These are phyloP conservation scores for Mus minutoides DNA, from an alignment of 2,797 vertebrate genomes.

Conservation along the genomic window DNA sequence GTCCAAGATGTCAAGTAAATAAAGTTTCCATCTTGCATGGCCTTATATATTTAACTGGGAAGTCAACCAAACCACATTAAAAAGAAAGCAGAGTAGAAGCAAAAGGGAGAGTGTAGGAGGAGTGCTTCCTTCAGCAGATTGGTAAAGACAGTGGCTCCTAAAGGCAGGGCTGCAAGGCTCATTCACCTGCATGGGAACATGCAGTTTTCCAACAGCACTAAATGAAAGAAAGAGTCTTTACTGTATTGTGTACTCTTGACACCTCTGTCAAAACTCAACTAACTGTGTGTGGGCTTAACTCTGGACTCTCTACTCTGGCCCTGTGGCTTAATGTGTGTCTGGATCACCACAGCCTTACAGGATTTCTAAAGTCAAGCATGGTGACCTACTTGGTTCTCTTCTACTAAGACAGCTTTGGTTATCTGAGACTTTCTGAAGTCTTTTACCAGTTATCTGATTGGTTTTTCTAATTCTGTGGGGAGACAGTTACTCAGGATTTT, in stretches of 20 bases:
- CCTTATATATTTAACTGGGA: background rate
- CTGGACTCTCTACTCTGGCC: background rate
- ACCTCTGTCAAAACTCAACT: background rate
- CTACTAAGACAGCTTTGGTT: background rate
- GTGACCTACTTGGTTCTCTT: no score
- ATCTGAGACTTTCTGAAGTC: background rate
- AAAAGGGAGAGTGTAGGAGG: accelerated
- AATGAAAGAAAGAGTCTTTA: background rate
- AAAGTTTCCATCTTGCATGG: background rate
- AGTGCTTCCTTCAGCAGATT: background rate
- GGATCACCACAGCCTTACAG: background rate
- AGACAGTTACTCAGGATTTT: background rate
- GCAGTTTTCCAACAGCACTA: background rate
- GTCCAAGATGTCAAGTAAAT: background rate
- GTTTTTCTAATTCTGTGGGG: background rate
- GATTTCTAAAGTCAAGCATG: background rate
- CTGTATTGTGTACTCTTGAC: background rate
- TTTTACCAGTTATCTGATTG: background rate
- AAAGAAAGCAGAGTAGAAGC: background rate
- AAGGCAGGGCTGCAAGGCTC: background rate
- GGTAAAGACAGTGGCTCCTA: background rate
- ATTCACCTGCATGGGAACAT: background rate
- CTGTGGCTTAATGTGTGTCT: background rate
- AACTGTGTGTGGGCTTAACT: background rate
- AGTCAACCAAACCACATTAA: background rate